A percentile compares a stretch with the other conserved stretches of the same genome.
Evolutionary conservation across 2,797 vertebrate species (phyloP).

Genomic region (Myotis myotis): DNA sequence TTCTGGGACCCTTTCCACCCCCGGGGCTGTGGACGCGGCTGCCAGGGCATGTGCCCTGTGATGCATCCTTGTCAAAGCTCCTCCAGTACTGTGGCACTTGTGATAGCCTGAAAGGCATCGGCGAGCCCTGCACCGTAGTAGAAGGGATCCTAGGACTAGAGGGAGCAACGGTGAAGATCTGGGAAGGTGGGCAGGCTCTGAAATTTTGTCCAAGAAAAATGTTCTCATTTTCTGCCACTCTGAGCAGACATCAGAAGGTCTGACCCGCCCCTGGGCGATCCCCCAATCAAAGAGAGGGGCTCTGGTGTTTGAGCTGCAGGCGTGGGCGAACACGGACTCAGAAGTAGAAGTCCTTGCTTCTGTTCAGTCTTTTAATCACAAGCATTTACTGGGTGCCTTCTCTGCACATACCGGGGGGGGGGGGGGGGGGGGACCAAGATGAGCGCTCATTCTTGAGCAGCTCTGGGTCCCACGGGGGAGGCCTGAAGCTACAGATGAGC

Average conservation of each 20-base stretch:
- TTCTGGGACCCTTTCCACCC: neutral
- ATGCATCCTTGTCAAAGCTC: neutral
- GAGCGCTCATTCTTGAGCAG: neutral
- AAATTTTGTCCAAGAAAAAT: neutral
- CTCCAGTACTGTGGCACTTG: neutral
- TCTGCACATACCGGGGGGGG: neutral
- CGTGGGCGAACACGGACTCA: neutral
- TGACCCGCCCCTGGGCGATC: neutral
- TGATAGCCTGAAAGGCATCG: neutral
- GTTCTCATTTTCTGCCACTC: neutral
- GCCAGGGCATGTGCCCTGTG: neutral
- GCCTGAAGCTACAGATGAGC: neutral
- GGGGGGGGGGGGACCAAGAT: neutral
- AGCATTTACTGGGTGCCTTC: neutral
- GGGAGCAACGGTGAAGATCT: neutral
- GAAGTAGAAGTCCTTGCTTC: neutral
- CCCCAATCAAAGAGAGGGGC: neutral
- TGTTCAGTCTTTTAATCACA: neutral
- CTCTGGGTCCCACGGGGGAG: neutral
- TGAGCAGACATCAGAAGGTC: conserved; percentile 1
- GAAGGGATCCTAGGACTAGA: neutral
- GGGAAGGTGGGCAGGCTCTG: neutral
- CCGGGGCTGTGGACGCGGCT: neutral
- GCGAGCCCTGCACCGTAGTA: neutral
- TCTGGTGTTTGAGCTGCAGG: neutral